Conservation (phyloP, 2,797 vertebrate species). For the Labeo calbasu region DNA sequence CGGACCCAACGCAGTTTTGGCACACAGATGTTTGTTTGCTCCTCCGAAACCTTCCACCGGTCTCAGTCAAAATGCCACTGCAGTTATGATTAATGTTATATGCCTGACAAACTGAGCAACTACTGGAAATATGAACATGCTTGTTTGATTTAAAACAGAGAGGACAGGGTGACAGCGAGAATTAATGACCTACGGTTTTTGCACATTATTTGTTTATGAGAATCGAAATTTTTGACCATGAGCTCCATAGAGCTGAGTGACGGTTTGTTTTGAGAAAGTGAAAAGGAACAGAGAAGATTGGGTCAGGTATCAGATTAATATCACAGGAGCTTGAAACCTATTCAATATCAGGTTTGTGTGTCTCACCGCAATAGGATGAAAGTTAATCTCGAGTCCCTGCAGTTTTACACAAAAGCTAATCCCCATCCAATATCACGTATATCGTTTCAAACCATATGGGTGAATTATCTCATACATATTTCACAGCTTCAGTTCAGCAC, state of each 20-base stretch:
- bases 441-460: slow-evolving; percentile 61
- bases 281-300: slow-evolving; percentile 30
- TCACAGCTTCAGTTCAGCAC: slow-evolving; percentile 35
- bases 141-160: slow-evolving; percentile 49
- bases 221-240: neutral
- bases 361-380: slow-evolving; percentile 64
- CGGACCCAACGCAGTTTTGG: slow-evolving; percentile 19
- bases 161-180: slow-evolving; percentile 25
- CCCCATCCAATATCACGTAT: slow-evolving; percentile 60
- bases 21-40: slow-evolving; percentile 13
- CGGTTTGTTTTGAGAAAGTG: slow-evolving; percentile 35
- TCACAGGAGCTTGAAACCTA: slow-evolving; percentile 21
- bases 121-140: slow-evolving; percentile 9
- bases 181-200: slow-evolving; percentile 32
- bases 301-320: slow-evolving; percentile 38
- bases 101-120: slow-evolving; percentile 38
- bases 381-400: slow-evolving; percentile 65
- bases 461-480: slow-evolving; percentile 62
- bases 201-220: slow-evolving; percentile 28
- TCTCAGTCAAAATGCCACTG: slow-evolving; percentile 44
- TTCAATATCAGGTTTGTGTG: slow-evolving; percentile 40
- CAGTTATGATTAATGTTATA: slow-evolving; percentile 60
- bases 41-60: slow-evolving; percentile 30
- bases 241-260: slow-evolving; percentile 29
- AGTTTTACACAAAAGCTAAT: slow-evolving; percentile 63